Evolutionary conservation across 2,797 vertebrate species (phyloP), one percentile per base, ranked within the genome.

Genomic region (Gobio occitaniae): DNA sequence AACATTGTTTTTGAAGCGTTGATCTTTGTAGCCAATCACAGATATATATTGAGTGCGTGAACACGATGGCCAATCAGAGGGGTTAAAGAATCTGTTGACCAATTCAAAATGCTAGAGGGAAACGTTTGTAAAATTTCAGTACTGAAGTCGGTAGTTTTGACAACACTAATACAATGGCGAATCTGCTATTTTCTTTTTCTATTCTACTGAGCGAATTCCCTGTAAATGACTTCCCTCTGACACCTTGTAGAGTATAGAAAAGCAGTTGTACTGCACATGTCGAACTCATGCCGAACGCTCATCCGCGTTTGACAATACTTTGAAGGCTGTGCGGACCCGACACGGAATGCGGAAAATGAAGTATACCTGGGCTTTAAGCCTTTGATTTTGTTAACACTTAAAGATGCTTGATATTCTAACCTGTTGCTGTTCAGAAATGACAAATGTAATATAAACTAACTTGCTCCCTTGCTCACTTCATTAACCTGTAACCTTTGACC

Each of bases 401-500:
- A 86, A 84, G 59, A 77, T 65, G 2, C 77, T 84, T 69, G 29
- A 82, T 71, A 71, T 13, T 86, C 74, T 82, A 65, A 84, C 78
- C 21, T 78, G 17, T 63, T 54, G 44, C 56, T 85, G 63, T 84
- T 87, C 74, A 76, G 50, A 54, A 5, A 74, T 86, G 19, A 74
- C 36, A 56, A 89, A 89, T 87, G 41, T 87, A 71, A 92, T 88
- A 87, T 92, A 90, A 92, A 89, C 90, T 93, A 86, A 87, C 86
- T 87, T 80, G 84, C 87, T 82, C 15, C 17, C 83, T 85, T 80
- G 12, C 83, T 86, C 88, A 78, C 86, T 72, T 83, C 84, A 61
- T 71, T 90, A 84, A 89, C 80, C 82, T 89, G 66, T 89, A 88
- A 92, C 90, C 87, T 94, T 92, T 95, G 95, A 96, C 93, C 90